Percentiles rank a stretch among this genome's conserved stretches.
These are phyloP conservation scores for Bactericera cockerelli DNA, from an alignment of 1,140 invertebrate genomes.

Conservation along the genomic window DNA sequence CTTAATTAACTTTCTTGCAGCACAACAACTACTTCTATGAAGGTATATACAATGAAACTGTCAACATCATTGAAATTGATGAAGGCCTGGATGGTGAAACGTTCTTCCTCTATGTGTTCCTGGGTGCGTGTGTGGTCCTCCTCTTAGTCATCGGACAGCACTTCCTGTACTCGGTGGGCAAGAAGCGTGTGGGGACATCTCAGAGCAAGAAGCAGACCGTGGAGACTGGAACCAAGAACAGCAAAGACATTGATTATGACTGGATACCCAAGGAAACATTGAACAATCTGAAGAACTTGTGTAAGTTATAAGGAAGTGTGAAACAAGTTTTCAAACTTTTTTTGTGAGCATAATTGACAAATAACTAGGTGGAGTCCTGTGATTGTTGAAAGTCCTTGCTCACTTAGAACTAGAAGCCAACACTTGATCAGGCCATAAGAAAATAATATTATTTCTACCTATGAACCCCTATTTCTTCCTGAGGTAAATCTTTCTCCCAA, in stretches of 20 bases:
- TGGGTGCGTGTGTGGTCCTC: constrained; percentile 75
- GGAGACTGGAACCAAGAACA: constrained; percentile 70
- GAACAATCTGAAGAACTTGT: constrained; percentile 45
- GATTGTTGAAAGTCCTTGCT: too few species aligned
- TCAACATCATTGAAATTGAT: constrained; percentile 89
- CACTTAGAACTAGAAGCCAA: too few species aligned
- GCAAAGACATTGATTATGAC: constrained; percentile 90
- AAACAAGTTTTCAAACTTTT: too few species aligned
- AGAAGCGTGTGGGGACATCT: constrained; percentile 35
- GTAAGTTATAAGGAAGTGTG: too few species aligned
- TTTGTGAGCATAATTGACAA: too few species aligned
- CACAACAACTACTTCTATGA: constrained; percentile 49
- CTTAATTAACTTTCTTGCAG: constrained; percentile 32
- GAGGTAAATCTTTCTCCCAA: too few species aligned
- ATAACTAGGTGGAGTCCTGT: too few species aligned
- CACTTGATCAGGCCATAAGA: too few species aligned
- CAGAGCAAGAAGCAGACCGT: constrained; percentile 43
- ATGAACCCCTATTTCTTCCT: too few species aligned
- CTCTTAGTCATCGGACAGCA: constrained; percentile 82
- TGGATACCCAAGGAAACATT: constrained; percentile 85
- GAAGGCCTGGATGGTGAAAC: constrained; percentile 97
- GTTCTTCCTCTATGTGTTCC: constrained; percentile 90
- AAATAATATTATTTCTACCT: too few species aligned
- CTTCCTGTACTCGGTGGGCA: constrained; percentile 61
- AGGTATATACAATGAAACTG: constrained; percentile 97